A percentile compares a stretch with the other conserved stretches of the same genome.
Conservation (phyloP, 1,140 invertebrate species). For the Cyphomyrmex costatus region DNA sequence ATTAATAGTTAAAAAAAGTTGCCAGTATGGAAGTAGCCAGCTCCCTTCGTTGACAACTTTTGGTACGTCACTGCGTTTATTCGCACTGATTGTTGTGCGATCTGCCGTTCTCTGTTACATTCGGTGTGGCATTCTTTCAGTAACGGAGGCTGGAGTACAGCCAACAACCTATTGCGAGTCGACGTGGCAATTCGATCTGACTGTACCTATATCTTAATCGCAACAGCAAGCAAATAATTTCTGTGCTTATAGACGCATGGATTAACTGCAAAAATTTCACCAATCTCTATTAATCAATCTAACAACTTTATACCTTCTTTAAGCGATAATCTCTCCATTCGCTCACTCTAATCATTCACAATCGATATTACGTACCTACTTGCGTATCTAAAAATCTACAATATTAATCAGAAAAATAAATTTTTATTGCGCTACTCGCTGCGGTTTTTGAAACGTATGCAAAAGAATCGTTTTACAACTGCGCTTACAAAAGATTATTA, state of each 20-base stretch:
- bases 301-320: neutral
- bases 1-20: neutral
- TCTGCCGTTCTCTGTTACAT: slow-evolving; percentile 51
- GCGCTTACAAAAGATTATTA: slow-evolving; percentile 16
- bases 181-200: slow-evolving; percentile 38
- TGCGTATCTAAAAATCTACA: neutral
- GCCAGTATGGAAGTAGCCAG: neutral
- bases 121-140: slow-evolving; percentile 52
- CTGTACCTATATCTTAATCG: slow-evolving; percentile 43
- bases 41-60: neutral
- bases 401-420: neutral
- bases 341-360: no score
- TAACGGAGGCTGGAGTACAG: slow-evolving; percentile 44
- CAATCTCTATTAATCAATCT: neutral
- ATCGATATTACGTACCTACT: neutral
- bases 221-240: neutral
- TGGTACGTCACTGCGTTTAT: slow-evolving; percentile 30
- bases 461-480: neutral
- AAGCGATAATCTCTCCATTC: neutral
- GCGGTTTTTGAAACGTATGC: neutral
- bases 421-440: neutral
- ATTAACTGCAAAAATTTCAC: neutral
- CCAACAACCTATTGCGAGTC: slow-evolving; percentile 39
- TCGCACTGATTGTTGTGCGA: slow-evolving; percentile 35
- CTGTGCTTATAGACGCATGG: neutral